Evolutionary conservation across 2,797 vertebrate species (phyloP).

Genomic region (Astyanax mexicanus): DNA sequence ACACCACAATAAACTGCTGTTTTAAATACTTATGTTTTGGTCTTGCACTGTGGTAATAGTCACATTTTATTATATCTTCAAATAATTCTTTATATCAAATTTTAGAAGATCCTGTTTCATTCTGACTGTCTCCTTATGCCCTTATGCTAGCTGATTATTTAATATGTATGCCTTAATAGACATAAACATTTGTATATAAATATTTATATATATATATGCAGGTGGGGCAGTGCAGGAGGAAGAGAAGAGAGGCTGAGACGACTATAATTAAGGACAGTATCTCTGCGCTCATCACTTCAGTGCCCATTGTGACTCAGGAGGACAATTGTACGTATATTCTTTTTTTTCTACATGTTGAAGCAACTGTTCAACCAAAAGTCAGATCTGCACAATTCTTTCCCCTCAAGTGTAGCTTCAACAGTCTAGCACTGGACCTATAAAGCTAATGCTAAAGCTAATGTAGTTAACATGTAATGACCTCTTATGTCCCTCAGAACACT

Average conservation of each 20-base stretch:
- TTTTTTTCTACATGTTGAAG: neutral
- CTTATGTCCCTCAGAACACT: neutral
- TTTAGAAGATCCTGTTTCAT: too few relatives aligned
- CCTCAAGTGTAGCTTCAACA: neutral
- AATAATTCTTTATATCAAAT: too few relatives aligned
- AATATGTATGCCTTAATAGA: too few relatives aligned
- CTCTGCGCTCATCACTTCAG: slow-evolving; percentile 68
- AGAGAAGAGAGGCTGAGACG: slow-evolving; percentile 56
- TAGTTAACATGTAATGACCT: neutral
- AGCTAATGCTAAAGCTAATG: too few relatives aligned
- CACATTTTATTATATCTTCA: too few relatives aligned
- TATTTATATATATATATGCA: slow-evolving; percentile 36
- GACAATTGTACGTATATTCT: slow-evolving; percentile 59
- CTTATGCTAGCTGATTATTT: too few relatives aligned
- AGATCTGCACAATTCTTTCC: neutral
- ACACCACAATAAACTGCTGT: too few relatives aligned
- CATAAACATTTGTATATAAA: too few relatives aligned
- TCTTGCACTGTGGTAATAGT: too few relatives aligned
- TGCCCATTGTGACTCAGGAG: slow-evolving; percentile 59
- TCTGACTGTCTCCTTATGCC: too few relatives aligned
- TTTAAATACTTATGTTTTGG: too few relatives aligned
- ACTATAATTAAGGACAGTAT: slow-evolving; percentile 54
- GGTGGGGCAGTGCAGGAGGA: slow-evolving; percentile 63
- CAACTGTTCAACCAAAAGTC: neutral
- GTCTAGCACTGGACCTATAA: neutral